Base-by-base conservation (phyloP, 2,888 invertebrate genomes). In the Pseudococcus jackbeardsleyi region DNA sequence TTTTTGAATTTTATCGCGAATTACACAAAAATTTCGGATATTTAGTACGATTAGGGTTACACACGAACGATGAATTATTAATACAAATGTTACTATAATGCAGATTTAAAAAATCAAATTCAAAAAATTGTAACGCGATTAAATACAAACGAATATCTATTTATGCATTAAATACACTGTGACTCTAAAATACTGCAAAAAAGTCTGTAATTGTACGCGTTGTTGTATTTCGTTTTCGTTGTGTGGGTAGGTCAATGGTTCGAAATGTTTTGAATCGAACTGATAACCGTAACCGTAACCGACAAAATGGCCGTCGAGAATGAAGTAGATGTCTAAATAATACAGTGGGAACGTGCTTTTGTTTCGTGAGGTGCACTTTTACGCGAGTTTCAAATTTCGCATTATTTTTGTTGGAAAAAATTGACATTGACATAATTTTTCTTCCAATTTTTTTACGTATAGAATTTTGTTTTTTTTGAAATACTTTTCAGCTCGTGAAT, bases 101-200 rank as follows among this genome's bases (percentile, higher is more conserved):
- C 6, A 48, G 12, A 48, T 72, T 72, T 48, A 22, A 86, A 85
- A 72, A 48, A 72, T 48, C 72, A 48, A 48, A 72, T 82, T 46
- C 72, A 64, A 64, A 54, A 68, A 86, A 39, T 54, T 82, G 54
- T 82, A 88, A 88, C 88, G 88, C 88, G 88, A 88, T 82, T 88
- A 26, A 88, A 88, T 82, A 88, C 88, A 86, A 86, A 88, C 88
- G 82, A 88, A 88, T 48, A 88, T 88, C 88, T 82, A 82, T 88
- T 82, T 88, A 88, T 88, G 88, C 88, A 88, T 88, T 88, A 88
- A 79, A 88, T 82, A 79, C 88, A 82, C 88, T 88, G 46, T 68
- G 86, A 86, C 86, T 86, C 86, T 88, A 19, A 50, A 88, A 50
- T 87, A 82, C 86, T 86, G n/a, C 6, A 26, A 82, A 59, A 72